Conservation (phyloP, 2,797 vertebrate genomes). For the Yasuhikotakia modesta region DNA sequence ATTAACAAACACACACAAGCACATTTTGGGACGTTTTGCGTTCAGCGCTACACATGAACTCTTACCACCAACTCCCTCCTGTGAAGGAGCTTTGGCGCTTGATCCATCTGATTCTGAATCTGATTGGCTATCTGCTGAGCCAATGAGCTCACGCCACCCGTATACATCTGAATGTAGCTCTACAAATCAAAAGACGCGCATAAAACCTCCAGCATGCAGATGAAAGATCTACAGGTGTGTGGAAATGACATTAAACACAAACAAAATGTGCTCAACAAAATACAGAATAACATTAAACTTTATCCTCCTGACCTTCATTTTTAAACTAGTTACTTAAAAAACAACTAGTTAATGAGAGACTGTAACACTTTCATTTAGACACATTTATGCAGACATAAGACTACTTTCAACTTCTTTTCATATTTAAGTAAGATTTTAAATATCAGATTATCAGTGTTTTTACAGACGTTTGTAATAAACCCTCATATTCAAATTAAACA, state of each 20-base stretch:
- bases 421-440: too few relatives aligned
- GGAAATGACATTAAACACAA: not conserved
- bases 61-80: slow-evolving; percentile 88
- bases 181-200: slow-evolving; percentile 67
- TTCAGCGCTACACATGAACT: slow-evolving; percentile 40
- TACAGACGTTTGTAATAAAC: too few relatives aligned
- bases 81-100: slow-evolving; percentile 79
- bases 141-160: slow-evolving; percentile 88
- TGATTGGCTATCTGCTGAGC: slow-evolving; percentile 89
- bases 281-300: not conserved
- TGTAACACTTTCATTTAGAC: too few relatives aligned
- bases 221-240: too few relatives aligned
- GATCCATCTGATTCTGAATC: slow-evolving; percentile 85
- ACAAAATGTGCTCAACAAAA: slow-evolving; percentile 8
- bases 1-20: not conserved
- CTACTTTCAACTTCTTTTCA: too few relatives aligned
- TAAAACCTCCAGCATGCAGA: not conserved
- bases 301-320: not conserved
- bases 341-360: too few relatives aligned
- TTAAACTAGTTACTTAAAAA: not conserved
- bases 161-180: slow-evolving; percentile 90
- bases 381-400: too few relatives aligned
- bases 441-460: too few relatives aligned
- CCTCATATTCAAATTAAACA: too few relatives aligned
- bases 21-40: not conserved